Evolutionary conservation across 2,888 invertebrate species (phyloP), one percentile per base, ranked within the genome.

Genomic region (Urechis unicinctus): DNA sequence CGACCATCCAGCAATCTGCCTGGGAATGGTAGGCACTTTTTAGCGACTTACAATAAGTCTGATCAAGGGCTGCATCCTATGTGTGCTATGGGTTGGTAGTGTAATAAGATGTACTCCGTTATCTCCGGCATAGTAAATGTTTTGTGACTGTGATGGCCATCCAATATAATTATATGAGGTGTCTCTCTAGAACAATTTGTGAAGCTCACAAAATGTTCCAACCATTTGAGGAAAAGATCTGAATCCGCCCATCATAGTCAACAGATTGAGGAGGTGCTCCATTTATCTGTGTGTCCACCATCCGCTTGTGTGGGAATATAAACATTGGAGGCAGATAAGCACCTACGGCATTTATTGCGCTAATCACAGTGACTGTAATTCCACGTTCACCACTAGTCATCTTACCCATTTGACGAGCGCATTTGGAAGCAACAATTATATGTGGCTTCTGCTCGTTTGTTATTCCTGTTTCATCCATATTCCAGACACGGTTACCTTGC

Each of bases 81-180:
- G 76, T 67, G 65, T 78, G 70, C 61, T 74, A 51, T 56, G 75
- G 22, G 74, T 73, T 26, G 74, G 75, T 26, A 73, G 62, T 52
- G 57, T 57, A 2, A 57, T 25, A 2, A 56, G 28, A 24, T 24
- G 17, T n/a, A 57, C 29, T 9, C 57, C 57, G 22, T 57, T 1
- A 5, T 49, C 28, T 54, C 71, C 64, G 21, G 69, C 72, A 53
- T 54, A 68, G 44, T 65, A 62, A 66, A 46, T 2, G 63, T 65
- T 36, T 66, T 69, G 56, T 72, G 70, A 29, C 69, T 65, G 17
- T 61, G 55, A 46, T 78, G 75, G 13, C 74, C 74, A 64, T 78
- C 75, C 17, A 75, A 53, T 24, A 77, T 64, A 21, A 77, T 50
- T 36, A 75, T 59, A 4, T 67, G 66, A 45, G 67, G 67, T n/a